Base-by-base conservation (phyloP, 2,113 vertebrate genomes). In the Limanda limanda region DNA sequence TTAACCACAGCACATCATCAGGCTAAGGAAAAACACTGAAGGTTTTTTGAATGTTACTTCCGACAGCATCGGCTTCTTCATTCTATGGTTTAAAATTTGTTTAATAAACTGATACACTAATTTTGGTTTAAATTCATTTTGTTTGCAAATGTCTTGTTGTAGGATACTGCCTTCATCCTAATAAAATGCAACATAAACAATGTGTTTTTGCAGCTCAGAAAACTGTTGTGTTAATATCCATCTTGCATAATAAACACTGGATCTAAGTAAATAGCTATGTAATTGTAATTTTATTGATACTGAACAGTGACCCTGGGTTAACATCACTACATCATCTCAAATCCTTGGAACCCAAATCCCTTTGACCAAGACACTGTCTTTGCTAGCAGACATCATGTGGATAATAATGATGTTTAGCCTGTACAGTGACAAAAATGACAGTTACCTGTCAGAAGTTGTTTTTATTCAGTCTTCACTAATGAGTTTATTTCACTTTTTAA, bases 171-270 rank as follows among this genome's bases (percentile, higher is more conserved):
- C 35, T 37, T 52, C n/a, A 20, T 35, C 27, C 10, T 51, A 2
- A 48, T 67, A 9, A 66, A 61, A 35, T 3, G 1, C 45, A 63
- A 9, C 20, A 18, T 17, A 21, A 18, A 59, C 56, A 69, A 74
- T 5, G 2, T 54, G 9, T n/a, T 66, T 54, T 55, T 48, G 14
- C 25, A 40, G 5, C 45, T 81, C 60, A 85, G 63, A 71, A 74
- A 79, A 64, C 13, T 35, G 68, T 31, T 31, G 27, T 27, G 31
- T 89, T 83, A 83, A 81, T 79, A 80, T 76, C 63, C 79, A 11
- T 68, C 73, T 24, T 71, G 40, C 55, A 65, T 45, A 73, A 71
- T 79, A 91, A 88, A 88, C 20, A 65, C 40, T 62, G 9, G 56
- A 71, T 83, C 9, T 18, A 69, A 73, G 14, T 40, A 54, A 66